These are phyloP conservation scores for Phalangium opilio DNA, from an alignment of 2,888 invertebrate genomes.

Conservation along the genomic window DNA sequence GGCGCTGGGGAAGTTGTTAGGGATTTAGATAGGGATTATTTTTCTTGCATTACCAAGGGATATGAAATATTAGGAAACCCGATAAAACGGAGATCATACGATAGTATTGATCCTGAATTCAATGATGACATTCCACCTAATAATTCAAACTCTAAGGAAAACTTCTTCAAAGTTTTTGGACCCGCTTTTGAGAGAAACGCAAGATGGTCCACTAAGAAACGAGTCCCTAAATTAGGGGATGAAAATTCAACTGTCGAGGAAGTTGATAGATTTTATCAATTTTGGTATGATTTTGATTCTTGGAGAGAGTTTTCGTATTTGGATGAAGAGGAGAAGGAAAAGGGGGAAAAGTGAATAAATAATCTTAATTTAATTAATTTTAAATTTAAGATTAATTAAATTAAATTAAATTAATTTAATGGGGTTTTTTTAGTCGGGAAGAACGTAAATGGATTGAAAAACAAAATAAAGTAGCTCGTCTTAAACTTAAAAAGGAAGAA, in stretches of 20 bases:
- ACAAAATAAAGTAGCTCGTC: slow-evolving; percentile 82
- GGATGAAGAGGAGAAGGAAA: slow-evolving; percentile 97
- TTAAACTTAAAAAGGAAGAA: slow-evolving; percentile 92
- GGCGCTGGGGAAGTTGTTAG: slow-evolving; percentile 72
- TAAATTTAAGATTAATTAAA: slow-evolving; percentile 27
- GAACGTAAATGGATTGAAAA: slow-evolving; percentile 97
- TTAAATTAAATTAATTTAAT: slow-evolving; percentile 3
- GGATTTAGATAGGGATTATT: slow-evolving; percentile 76
- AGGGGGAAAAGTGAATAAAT: slow-evolving; percentile 56
- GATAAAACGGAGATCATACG: slow-evolving; percentile 70
- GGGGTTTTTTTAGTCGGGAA: slow-evolving; percentile 45
- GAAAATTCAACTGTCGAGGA: slow-evolving; percentile 59
- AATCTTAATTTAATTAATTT: neutral
- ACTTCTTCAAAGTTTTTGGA: slow-evolving; percentile 48
- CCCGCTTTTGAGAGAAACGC: slow-evolving; percentile 39
- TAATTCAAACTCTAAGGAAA: slow-evolving; percentile 52
- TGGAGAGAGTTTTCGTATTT: slow-evolving; percentile 98
- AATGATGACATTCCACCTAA: slow-evolving; percentile 70
- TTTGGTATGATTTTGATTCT: slow-evolving; percentile 92
- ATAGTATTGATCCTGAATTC: slow-evolving; percentile 90
- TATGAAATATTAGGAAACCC: slow-evolving; percentile 77
- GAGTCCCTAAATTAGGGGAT: slow-evolving; percentile 67
- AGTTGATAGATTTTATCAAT: slow-evolving; percentile 87
- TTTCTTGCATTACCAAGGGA: slow-evolving; percentile 88
- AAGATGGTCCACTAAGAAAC: slow-evolving; percentile 71